phyloP scores from a whole-genome alignment of 2,888 invertebrate genomes.

The Parelbella ahira region DNA sequence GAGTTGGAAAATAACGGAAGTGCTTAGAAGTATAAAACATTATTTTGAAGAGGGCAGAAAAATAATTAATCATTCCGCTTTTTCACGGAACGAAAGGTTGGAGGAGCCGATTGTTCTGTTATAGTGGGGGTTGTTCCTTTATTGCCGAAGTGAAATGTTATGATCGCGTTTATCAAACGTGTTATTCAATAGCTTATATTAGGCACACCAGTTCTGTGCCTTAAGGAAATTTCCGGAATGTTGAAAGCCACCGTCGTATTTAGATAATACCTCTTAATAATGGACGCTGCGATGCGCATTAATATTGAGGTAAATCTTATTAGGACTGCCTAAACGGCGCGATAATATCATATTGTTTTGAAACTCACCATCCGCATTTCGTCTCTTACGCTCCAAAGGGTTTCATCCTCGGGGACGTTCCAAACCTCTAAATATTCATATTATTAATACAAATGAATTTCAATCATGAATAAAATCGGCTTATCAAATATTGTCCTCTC shows the following conservation, averaged over 20 bases:
- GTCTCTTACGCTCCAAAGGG: constrained; percentile 76
- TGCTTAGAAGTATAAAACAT: constrained; percentile 75
- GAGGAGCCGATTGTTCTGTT: constrained; percentile 70
- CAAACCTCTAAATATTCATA: constrained; percentile 72
- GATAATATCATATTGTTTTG: constrained; percentile 80
- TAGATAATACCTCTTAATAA: constrained; percentile 73
- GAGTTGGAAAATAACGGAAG: constrained; percentile 79
- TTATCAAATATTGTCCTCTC: too few relatives aligned
- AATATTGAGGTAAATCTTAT: constrained; percentile 80
- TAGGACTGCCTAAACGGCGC: constrained; percentile 74
- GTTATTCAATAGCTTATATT: constrained; percentile 4
- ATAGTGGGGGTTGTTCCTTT: constrained; percentile 66
- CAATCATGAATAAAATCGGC: too few relatives aligned
- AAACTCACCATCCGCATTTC: constrained; percentile 72
- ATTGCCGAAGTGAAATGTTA: constrained; percentile 46
- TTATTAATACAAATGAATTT: constrained; percentile 72
- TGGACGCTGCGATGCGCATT: constrained; percentile 75
- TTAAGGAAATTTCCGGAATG: constrained; percentile 38
- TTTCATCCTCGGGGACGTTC: constrained; percentile 69
- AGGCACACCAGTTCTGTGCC: constrained; percentile 15
- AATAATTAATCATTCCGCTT: constrained; percentile 77
- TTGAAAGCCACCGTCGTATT: constrained; percentile 52
- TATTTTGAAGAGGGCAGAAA: constrained; percentile 77
- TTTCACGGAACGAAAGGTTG: constrained; percentile 72
- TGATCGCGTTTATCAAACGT: constrained; percentile 19